Evolutionary conservation across 2,113 vertebrate species (phyloP), one percentile per base, ranked within the genome.

Genomic region (Hyperoodon ampullatus): DNA sequence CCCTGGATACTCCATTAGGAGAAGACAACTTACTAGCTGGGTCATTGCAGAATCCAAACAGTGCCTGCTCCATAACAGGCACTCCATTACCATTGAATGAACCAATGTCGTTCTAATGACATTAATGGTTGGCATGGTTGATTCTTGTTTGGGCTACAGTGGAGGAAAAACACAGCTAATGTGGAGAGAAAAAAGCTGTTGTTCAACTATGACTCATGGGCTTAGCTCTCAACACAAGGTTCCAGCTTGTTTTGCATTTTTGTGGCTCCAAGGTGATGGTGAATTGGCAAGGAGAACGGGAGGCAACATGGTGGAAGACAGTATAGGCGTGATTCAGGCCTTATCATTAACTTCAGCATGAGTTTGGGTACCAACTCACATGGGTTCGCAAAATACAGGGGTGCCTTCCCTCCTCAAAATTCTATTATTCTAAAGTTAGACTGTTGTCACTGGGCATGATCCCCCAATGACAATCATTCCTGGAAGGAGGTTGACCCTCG

Each of bases 241-340:
- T 92, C 89, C 84, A 53, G 63, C 85, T 87, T 93, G 70, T 92
- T 90, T 90, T 93, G 72, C 50, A 71, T 83, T 84, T 95, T 60
- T 88, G 80, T 71, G 92, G 44, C 65, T 89, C 84, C 42, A 75
- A 66, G 84, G n/a, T 75, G 77, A 89, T 23, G 68, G 80, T 63
- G 60, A 92, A 88, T 50, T 63, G 77, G 77, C 60, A 88, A 97
- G 70, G 71, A 58, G 74, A 94, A 84, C 89, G 86, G 26, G 21
- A 93, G 63, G 61, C 80, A 75, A 68, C 8, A 18, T 26, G n/a
- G 55, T 60, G 33, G 71, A 42, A 55, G 60, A 96, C 65, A 82
- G 60, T n/a, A 86, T 47, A 92, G 50, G 44, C 42, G 65, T 26
- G 63, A 80, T 75, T 86, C 61, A 44, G 42, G 50, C 72, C 80